Conservation (phyloP, 2,888 invertebrate species). For the Abscondita cerata region DNA sequence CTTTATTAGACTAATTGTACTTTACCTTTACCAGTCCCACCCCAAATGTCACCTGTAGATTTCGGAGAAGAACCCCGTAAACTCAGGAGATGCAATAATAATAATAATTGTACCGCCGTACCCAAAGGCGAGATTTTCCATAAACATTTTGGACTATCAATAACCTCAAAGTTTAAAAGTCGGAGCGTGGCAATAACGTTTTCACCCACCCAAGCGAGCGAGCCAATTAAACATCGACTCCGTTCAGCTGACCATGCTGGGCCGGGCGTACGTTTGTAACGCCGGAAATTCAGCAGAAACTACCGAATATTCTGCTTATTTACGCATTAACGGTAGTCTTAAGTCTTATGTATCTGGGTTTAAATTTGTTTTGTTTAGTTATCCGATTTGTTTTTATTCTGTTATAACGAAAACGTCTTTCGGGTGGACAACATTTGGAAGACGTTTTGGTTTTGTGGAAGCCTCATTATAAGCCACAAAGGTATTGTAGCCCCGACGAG, state of each 20-base stretch:
- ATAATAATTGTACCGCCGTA: slow-evolving; percentile 67
- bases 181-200: slow-evolving; percentile 63
- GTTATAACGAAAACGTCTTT: too few relatives aligned
- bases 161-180: slow-evolving; percentile 56
- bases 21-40: slow-evolving; percentile 48
- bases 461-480: too few relatives aligned
- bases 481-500: too few relatives aligned
- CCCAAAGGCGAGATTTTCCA: slow-evolving; percentile 81
- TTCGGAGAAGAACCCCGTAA: slow-evolving; percentile 67
- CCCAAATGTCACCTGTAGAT: slow-evolving; percentile 55
- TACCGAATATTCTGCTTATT: slow-evolving; percentile 48
- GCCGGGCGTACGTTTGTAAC: slow-evolving; percentile 68
- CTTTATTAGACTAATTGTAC: too few relatives aligned
- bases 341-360: slow-evolving; percentile 1
- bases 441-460: too few relatives aligned
- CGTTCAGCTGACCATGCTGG: slow-evolving; percentile 67
- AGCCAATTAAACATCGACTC: slow-evolving; percentile 70
- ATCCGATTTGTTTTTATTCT: too few relatives aligned
- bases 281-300: slow-evolving; percentile 67
- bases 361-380: too few relatives aligned
- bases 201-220: slow-evolving; percentile 65
- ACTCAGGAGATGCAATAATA: slow-evolving; percentile 63
- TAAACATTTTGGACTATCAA: slow-evolving; percentile 73
- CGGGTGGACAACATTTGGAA: too few relatives aligned
- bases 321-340: slow-evolving; percentile 8